Conservation (phyloP, 1,140 invertebrate genomes). For the Scaptomyza hsui region DNA sequence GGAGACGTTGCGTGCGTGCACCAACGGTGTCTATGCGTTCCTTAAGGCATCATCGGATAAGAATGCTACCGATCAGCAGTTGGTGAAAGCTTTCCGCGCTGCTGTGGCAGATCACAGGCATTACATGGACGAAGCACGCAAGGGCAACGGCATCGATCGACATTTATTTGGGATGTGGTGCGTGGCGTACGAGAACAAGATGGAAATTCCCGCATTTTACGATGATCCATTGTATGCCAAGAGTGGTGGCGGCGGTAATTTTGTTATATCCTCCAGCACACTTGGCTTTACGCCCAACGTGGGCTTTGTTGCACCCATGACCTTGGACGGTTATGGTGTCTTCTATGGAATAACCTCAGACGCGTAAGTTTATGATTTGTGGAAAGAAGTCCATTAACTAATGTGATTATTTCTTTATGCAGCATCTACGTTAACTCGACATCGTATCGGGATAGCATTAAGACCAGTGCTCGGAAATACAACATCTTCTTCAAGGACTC, state of each 20-base stretch:
- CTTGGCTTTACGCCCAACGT: constrained; percentile 86
- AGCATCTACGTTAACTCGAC: constrained; percentile 74
- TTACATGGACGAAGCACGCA: constrained; percentile 84
- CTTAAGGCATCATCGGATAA: constrained; percentile 80
- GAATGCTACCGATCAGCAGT: constrained; percentile 52
- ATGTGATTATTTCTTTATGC: not conserved
- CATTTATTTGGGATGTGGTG: constrained; percentile 91
- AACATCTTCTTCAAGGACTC: constrained; percentile 65
- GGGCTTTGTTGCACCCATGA: constrained; percentile 87
- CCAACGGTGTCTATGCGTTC: constrained; percentile 81
- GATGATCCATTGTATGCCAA: constrained; percentile 85
- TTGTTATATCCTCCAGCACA: constrained; percentile 87
- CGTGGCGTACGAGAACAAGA: constrained; percentile 85
- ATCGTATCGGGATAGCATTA: constrained; percentile 70
- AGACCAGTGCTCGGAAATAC: constrained; percentile 79
- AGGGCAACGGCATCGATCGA: constrained; percentile 88
- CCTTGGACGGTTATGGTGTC: constrained; percentile 86
- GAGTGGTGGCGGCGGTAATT: constrained; percentile 88
- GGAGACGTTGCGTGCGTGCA: constrained; percentile 85
- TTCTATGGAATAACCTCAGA: constrained; percentile 85
- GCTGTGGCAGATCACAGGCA: constrained; percentile 83
- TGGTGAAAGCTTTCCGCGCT: constrained; percentile 66
- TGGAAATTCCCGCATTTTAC: constrained; percentile 85
- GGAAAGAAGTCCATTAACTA: no score
- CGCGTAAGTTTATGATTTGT: no score